These are phyloP conservation scores for Mesocricetus auratus DNA, from an alignment of 2,113 vertebrate species.

Conservation along the genomic window DNA sequence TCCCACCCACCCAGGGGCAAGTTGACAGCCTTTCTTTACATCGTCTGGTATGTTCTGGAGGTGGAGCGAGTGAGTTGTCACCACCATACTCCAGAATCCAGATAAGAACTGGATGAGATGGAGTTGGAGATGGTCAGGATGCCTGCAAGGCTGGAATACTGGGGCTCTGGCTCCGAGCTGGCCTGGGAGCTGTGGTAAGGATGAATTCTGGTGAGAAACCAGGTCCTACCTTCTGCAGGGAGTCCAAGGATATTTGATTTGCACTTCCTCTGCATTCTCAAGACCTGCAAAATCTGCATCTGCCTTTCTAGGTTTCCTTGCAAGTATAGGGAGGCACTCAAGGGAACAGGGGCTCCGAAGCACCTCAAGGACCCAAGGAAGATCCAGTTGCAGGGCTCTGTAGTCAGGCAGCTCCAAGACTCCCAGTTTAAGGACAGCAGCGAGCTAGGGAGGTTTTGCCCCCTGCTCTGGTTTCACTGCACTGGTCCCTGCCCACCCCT, in stretches of 20 bases:
- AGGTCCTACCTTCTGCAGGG: neutral
- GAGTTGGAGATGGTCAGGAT: accelerated
- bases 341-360: neutral
- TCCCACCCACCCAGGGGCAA: neutral
- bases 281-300: accelerated
- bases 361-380: accelerated
- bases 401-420: neutral
- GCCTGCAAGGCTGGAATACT: neutral
- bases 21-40: neutral
- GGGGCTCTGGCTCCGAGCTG: neutral
- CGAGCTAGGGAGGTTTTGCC: accelerated
- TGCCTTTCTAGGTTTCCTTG: neutral
- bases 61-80: too few species aligned
- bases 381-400: accelerated
- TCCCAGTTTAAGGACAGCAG: accelerated
- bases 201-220: neutral
- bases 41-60: neutral
- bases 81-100: neutral
- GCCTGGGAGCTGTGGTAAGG: too few species aligned
- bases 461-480: accelerated
- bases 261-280: neutral
- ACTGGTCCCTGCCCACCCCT: accelerated
- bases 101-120: neutral
- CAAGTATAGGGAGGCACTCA: accelerated
- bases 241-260: neutral